Conservation (phyloP, 2,888 invertebrate species). For the Hyalella azteca region DNA sequence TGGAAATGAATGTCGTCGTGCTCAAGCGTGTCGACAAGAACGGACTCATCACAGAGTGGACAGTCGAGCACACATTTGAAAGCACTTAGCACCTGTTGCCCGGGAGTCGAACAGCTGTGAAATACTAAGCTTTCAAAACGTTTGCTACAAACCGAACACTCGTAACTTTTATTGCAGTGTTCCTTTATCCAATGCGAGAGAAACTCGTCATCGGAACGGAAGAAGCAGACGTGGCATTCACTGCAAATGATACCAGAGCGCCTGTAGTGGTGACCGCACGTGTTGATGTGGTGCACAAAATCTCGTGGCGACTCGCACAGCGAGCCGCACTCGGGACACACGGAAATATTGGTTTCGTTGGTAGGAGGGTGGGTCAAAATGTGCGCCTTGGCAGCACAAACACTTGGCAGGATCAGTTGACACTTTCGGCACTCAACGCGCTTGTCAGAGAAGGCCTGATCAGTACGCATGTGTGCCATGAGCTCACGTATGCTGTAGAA, state of each 20-base stretch:
- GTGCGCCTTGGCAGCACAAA: slow-evolving; percentile 58
- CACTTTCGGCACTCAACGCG: slow-evolving; percentile 57
- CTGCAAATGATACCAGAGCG: slow-evolving; percentile 54
- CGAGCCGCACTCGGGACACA: slow-evolving; percentile 57
- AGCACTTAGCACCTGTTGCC: slow-evolving; percentile 54
- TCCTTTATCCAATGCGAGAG: slow-evolving; percentile 55
- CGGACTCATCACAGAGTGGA: slow-evolving; percentile 47
- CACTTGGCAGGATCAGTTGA: slow-evolving; percentile 54
- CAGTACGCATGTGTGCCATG: slow-evolving; percentile 57
- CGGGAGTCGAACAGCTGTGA: slow-evolving; percentile 54
- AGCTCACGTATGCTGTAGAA: slow-evolving; percentile 53
- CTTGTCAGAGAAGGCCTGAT: slow-evolving; percentile 53
- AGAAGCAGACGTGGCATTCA: slow-evolving; percentile 54
- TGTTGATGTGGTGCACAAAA: slow-evolving; percentile 55
- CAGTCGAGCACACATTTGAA: slow-evolving; percentile 56
- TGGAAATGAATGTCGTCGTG: slow-evolving; percentile 51
- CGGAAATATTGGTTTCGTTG: slow-evolving; percentile 52
- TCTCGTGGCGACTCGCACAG: slow-evolving; percentile 53
- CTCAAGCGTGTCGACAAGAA: slow-evolving; percentile 53
- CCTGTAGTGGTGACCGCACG: slow-evolving; percentile 57
- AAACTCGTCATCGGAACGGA: slow-evolving; percentile 53
- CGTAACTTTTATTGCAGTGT: slow-evolving; percentile 56
- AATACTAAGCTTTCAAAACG: slow-evolving; percentile 55
- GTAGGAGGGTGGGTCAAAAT: slow-evolving; percentile 57
- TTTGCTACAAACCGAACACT: slow-evolving; percentile 53